phyloP scores from a whole-genome alignment of 2,888 invertebrate species.

The Caenorhabditis becei region DNA sequence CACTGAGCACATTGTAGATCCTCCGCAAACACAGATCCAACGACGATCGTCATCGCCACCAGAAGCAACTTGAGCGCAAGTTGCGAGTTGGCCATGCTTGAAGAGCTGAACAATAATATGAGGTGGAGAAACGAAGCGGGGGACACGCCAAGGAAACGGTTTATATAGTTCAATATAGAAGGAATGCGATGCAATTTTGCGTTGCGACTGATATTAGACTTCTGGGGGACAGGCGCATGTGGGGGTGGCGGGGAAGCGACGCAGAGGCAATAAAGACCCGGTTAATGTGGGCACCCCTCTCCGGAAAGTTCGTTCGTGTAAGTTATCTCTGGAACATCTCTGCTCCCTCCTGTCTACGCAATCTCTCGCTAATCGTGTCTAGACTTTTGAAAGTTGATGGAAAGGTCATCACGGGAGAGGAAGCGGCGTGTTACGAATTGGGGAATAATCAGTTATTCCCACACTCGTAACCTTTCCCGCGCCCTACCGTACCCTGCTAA shows the following conservation, averaged over 20 bases:
- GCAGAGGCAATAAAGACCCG: background rate
- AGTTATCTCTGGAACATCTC: too few relatives aligned
- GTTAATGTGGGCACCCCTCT: too few relatives aligned
- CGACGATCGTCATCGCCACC: background rate
- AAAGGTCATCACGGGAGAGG: too few relatives aligned
- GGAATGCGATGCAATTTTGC: conserved; percentile 2
- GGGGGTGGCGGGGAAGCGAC: background rate
- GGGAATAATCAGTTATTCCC: too few relatives aligned
- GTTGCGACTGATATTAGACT: background rate
- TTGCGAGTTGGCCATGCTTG: background rate
- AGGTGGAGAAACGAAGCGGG: background rate
- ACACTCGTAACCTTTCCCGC: too few relatives aligned
- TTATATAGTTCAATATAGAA: conserved; percentile 12
- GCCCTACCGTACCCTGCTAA: too few relatives aligned
- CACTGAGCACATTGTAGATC: conserved; percentile 24
- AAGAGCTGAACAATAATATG: conserved; percentile 10
- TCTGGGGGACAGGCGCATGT: background rate
- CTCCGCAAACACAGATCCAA: background rate
- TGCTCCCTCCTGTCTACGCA: too few relatives aligned
- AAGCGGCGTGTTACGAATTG: too few relatives aligned
- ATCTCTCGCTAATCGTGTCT: too few relatives aligned
- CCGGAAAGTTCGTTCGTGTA: too few relatives aligned
- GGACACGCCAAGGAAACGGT: background rate
- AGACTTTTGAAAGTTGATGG: too few relatives aligned
- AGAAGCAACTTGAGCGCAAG: background rate